Percentiles rank a stretch among this genome's conserved stretches.
phyloP scores from a whole-genome alignment of 2,888 invertebrate species.

The Archips xylosteana region DNA sequence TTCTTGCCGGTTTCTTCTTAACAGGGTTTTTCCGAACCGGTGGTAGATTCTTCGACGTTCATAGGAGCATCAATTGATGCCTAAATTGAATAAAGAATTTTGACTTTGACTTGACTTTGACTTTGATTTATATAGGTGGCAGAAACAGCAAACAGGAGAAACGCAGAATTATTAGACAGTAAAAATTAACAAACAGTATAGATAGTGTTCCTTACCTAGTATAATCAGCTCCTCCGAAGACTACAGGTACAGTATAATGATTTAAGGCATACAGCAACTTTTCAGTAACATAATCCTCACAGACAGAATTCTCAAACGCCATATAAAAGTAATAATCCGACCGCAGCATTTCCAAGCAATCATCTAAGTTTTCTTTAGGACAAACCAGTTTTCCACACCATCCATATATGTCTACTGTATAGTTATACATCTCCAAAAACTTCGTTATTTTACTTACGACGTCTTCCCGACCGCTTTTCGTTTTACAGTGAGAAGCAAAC shows the following conservation, averaged over 20 bases:
- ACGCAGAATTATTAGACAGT: too few species aligned
- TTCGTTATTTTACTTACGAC: conserved; percentile 51
- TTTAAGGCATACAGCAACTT: conserved; percentile 73
- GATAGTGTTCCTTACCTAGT: conserved; percentile 58
- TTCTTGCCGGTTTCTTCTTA: too few species aligned
- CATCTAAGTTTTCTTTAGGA: conserved; percentile 58
- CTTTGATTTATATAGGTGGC: too few species aligned
- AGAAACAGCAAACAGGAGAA: too few species aligned
- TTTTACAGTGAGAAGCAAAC: conserved; percentile 69
- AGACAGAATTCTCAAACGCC: conserved; percentile 69
- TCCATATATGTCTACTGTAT: conserved; percentile 68
- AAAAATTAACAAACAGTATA: neutral
- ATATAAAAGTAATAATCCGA: conserved; percentile 74
- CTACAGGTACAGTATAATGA: conserved; percentile 88
- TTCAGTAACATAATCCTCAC: conserved; percentile 74
- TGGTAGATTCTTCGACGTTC: too few species aligned
- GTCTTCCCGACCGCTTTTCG: conserved; percentile 53
- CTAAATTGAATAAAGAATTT: too few species aligned
- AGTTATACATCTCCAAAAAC: conserved; percentile 56
- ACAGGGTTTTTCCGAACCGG: too few species aligned
- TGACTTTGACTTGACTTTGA: too few species aligned
- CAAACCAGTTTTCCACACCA: conserved; percentile 66
- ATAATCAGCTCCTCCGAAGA: conserved; percentile 89
- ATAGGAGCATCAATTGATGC: too few species aligned
- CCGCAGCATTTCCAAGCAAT: conserved; percentile 62